phyloP scores from a whole-genome alignment of 2,888 invertebrate genomes.

The Apantesis nais region DNA sequence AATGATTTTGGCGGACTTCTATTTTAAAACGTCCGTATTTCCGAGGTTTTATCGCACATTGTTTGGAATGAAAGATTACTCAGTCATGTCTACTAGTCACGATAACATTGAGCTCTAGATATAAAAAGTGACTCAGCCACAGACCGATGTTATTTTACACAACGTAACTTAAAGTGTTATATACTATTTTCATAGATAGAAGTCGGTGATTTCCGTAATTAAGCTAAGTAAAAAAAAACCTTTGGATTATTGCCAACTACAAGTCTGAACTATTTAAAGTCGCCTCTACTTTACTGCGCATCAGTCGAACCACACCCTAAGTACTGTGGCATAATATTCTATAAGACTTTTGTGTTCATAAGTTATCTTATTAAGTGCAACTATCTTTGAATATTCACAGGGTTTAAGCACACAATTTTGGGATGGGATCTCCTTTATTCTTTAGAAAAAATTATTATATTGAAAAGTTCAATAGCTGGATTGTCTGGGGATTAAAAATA shows the following conservation, averaged over 20 bases:
- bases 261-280: not conserved
- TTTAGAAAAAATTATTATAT: not conserved
- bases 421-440: not conserved
- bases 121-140: too few relatives aligned
- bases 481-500: not conserved
- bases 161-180: too few relatives aligned
- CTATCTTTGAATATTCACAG: not conserved
- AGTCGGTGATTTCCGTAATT: too few relatives aligned
- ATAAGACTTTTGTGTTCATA: not conserved
- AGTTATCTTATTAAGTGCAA: not conserved
- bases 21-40: not conserved
- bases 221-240: not conserved
- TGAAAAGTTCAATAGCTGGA: not conserved
- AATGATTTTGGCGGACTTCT: not conserved
- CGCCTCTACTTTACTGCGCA: not conserved
- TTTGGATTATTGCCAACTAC: not conserved
- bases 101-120: too few relatives aligned
- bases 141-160: too few relatives aligned
- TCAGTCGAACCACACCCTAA: not conserved
- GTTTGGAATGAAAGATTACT: not conserved
- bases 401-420: not conserved
- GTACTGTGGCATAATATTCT: not conserved
- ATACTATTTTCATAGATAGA: too few relatives aligned
- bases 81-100: not conserved
- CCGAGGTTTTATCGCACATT: not conserved